Conservation (phyloP, 2,797 vertebrate genomes). For the Darevskia nairensis region DNA sequence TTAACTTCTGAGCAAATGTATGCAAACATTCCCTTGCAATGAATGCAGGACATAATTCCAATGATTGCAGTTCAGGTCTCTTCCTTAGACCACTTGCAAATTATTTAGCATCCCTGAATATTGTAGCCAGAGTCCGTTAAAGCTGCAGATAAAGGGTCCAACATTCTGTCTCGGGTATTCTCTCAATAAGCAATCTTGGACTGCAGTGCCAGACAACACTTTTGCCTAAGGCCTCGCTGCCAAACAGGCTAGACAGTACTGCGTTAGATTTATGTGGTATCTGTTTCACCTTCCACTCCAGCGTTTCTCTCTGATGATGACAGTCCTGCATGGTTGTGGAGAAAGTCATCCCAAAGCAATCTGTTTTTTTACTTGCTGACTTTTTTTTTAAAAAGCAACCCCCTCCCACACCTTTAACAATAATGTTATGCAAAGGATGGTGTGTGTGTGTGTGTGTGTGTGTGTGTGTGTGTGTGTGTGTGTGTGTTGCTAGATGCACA, state of each 20-base stretch:
- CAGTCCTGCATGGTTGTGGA: neutral
- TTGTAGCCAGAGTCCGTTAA: neutral
- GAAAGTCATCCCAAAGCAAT: neutral
- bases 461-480: neutral
- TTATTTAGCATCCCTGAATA: neutral
- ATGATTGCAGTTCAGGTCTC: too few relatives aligned
- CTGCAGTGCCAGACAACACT: neutral
- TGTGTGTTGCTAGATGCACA: neutral
- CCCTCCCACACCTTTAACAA: neutral
- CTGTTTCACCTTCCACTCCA: neutral
- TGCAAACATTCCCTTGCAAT: conserved; percentile 21
- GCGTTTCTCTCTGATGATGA: neutral
- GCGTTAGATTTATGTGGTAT: neutral
- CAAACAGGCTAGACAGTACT: neutral
- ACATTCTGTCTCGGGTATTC: neutral
- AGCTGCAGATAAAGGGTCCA: neutral
- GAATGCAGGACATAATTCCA: conserved; percentile 25
- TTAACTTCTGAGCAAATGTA: neutral
- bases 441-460: neutral
- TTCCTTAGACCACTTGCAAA: neutral
- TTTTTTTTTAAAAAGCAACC: too few relatives aligned
- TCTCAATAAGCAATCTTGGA: neutral
- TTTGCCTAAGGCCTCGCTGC: neutral
- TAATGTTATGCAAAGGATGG: neutral
- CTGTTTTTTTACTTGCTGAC: neutral